Conservation (phyloP, 2,797 vertebrate species). For the Pseudocheirus occidentalis region DNA sequence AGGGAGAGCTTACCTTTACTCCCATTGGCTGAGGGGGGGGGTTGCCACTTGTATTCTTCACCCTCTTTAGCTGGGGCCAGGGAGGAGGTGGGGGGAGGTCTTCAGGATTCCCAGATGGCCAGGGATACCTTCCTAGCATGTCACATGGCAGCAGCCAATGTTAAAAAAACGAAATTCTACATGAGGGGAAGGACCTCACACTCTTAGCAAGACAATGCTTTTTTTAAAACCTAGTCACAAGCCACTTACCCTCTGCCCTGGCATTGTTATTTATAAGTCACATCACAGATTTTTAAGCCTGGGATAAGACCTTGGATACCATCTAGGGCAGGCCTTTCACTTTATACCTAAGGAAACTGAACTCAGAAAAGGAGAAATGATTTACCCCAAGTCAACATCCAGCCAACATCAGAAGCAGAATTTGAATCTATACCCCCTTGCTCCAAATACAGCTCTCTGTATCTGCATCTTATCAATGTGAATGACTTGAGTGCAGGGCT, state of each 20-base stretch:
- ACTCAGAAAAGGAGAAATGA: not conserved
- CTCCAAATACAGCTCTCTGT: not conserved
- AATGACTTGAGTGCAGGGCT: too few species aligned
- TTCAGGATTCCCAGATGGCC: not conserved
- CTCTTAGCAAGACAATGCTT: not conserved
- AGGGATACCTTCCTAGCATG: not conserved
- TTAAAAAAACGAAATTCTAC: not conserved
- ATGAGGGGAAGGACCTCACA: not conserved
- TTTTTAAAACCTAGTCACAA: not conserved
- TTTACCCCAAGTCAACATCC: not conserved
- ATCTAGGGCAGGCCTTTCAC: not conserved
- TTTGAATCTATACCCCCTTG: not conserved
- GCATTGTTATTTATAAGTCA: not conserved
- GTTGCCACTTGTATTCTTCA: not conserved
- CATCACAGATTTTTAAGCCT: not conserved
- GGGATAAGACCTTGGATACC: not conserved
- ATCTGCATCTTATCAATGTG: not conserved
- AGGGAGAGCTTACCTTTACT: not conserved
- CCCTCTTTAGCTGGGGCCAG: not conserved
- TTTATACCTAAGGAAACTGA: not conserved
- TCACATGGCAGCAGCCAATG: not conserved
- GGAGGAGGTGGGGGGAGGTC: not conserved
- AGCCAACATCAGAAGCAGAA: not conserved
- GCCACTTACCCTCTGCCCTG: not conserved
- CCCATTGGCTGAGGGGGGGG: not conserved